These are phyloP conservation scores for Netelia fuscicornis DNA, from an alignment of 2,888 invertebrate genomes.

Conservation along the genomic window DNA sequence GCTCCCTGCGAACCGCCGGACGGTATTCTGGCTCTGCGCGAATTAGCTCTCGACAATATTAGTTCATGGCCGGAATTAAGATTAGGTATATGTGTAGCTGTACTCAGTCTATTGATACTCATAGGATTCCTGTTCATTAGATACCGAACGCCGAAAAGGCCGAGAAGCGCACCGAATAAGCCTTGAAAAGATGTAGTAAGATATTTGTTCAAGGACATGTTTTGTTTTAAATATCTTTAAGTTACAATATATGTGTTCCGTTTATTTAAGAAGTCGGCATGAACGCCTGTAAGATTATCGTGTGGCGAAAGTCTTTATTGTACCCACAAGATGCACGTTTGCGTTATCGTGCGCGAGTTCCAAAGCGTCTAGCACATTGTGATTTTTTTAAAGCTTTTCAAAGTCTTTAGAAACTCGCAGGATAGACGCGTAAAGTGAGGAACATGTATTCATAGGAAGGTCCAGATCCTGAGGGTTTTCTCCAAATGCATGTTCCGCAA, in stretches of 20 bases:
- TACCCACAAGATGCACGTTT: neutral
- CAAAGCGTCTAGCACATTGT: constrained; percentile 72
- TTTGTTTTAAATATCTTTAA: constrained; percentile 18
- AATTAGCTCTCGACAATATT: constrained; percentile 86
- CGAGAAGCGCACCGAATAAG: constrained; percentile 87
- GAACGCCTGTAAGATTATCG: constrained; percentile 12
- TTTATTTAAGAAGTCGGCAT: neutral
- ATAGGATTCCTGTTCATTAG: constrained; percentile 86
- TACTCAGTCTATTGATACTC: constrained; percentile 88
- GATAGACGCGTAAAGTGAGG: constrained; percentile 59
- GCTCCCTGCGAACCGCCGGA: constrained; percentile 93
- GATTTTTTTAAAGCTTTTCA: constrained; percentile 73
- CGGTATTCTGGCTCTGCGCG: constrained; percentile 87
- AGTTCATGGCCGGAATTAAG: constrained; percentile 86
- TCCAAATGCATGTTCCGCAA: neutral
- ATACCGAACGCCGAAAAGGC: constrained; percentile 86
- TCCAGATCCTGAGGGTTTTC: too few relatives aligned
- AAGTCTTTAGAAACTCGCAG: constrained; percentile 74
- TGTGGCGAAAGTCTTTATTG: neutral
- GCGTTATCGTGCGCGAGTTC: constrained; percentile 26
- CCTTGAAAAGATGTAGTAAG: constrained; percentile 84
- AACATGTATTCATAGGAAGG: constrained; percentile 1
- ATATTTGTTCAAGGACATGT: neutral
- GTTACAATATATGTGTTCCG: constrained; percentile 12
- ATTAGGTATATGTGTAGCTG: constrained; percentile 87